Evolutionary conservation across 2,888 invertebrate genomes (phyloP).

Genomic region (Dastarcus helophoroides): DNA sequence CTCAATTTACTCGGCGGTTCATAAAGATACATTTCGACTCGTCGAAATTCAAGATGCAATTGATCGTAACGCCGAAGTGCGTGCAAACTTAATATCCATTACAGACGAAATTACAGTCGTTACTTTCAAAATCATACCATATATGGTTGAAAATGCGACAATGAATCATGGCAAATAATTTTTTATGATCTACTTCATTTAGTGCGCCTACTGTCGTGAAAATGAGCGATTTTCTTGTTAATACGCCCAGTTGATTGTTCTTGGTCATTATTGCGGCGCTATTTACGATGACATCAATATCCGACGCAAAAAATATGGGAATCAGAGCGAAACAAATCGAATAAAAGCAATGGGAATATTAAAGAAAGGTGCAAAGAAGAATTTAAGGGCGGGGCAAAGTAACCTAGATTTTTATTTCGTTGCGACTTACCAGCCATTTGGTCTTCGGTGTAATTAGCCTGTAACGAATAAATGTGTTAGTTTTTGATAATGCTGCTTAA

Average conservation of each 20-base stretch:
- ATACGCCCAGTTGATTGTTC: too few species aligned
- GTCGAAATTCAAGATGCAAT: conserved; percentile 6
- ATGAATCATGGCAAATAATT: conserved; percentile 28
- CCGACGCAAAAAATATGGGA: conserved; percentile 10
- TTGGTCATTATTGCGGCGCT: too few species aligned
- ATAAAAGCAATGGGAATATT: conserved; percentile 21
- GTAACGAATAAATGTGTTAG: too few species aligned
- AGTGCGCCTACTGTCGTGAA: too few species aligned
- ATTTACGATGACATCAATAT: too few species aligned
- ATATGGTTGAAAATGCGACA: conserved; percentile 44
- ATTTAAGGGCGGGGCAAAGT: conserved; percentile 34
- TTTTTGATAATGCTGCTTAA: too few species aligned
- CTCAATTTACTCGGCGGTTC: conserved; percentile 61
- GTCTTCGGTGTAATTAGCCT: conserved; percentile 84
- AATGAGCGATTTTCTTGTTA: too few species aligned
- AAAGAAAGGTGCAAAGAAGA: conserved; percentile 16
- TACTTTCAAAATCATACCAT: conserved; percentile 47
- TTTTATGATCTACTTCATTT: conserved; percentile 23
- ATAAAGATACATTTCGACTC: conserved; percentile 55
- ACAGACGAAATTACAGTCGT: conserved; percentile 14
- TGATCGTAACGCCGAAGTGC: too few species aligned
- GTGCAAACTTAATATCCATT: too few species aligned
- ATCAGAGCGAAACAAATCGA: conserved; percentile 19
- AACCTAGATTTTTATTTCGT: conserved; percentile 34
- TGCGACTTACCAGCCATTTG: conserved; percentile 78